Evolutionary conservation across 1,140 invertebrate genomes (phyloP), one percentile per base, ranked within the genome.

Genomic region (Drosophila virilis): DNA sequence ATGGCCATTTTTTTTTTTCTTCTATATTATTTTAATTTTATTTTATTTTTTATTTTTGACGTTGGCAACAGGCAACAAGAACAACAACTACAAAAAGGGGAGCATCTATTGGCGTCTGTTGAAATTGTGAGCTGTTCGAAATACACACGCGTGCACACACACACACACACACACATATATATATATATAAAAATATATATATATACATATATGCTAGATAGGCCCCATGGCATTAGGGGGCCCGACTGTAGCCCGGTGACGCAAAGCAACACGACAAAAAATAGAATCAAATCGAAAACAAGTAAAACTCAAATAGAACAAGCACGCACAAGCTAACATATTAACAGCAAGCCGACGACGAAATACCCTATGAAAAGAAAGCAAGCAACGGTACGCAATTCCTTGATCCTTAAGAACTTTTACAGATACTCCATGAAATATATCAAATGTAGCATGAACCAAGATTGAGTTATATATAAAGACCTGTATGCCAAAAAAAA

Each of bases 191-290:
- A 8, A 43, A 13, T 48, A 17, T 74, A 58, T 80, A 55, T 60
- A 40, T 46, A 46, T 37, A 52, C 13, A 9, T 32, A 4, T 3
- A 17, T 38, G 3, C 46, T 17, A 22, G 51, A 58, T 58, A 65
- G 45, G 13, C 38, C 35, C 37, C 46, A 35, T 51, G 28, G 58
- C 42, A 61, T 76, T 78, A 78, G 82, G 83, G 82, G 82, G 82
- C 82, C 79, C 73, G 82, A 37, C 82, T 73, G 57, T 37, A 17
- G 54, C 54, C 68, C 52, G 52, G 38, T 79, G 82, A 88, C 72
- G 82, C 83, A 88, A 57, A 88, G 57, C 46, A 64, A 51, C 59
- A 13, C 35, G 9, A 48, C 58, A 32, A 68, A 50, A 37, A 74
- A 65, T 38, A 65, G 37, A 40, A 52, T 33, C 43, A 51, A n/a